A percentile compares a stretch with the other conserved stretches of the same genome.
These are phyloP conservation scores for Myrmecophaga tridactyla DNA, from an alignment of 2,113 vertebrate species.

Conservation along the genomic window DNA sequence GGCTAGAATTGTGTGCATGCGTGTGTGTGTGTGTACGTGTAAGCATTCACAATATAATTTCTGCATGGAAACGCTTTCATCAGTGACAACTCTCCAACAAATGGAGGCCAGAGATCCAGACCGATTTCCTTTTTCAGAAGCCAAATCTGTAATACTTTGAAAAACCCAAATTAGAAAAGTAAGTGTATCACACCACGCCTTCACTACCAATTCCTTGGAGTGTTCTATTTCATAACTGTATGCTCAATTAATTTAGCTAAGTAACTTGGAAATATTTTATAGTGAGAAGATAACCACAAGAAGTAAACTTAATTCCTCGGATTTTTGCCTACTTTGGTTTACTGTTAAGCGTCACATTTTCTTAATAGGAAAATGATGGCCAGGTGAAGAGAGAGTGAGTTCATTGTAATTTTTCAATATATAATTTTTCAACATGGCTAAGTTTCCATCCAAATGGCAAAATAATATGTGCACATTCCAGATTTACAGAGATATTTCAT, in stretches of 20 bases:
- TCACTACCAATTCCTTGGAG: slow-evolving; percentile 32
- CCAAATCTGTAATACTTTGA: background rate
- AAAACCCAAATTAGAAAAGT: slow-evolving; percentile 40
- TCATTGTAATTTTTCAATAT: slow-evolving; percentile 62
- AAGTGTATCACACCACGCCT: slow-evolving; percentile 29
- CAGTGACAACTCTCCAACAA: slow-evolving; percentile 32
- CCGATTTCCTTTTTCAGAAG: slow-evolving; percentile 35
- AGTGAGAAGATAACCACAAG: slow-evolving; percentile 45
- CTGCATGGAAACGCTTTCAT: slow-evolving; percentile 3
- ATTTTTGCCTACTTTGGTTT: slow-evolving; percentile 61
- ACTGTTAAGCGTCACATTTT: slow-evolving; percentile 59
- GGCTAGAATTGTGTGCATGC: background rate
- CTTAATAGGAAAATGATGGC: slow-evolving; percentile 58
- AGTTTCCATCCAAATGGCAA: slow-evolving; percentile 36
- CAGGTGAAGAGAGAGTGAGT: slow-evolving; percentile 54
- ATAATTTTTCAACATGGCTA: slow-evolving; percentile 28
- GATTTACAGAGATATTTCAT: slow-evolving; percentile 34
- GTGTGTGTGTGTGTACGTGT: background rate
- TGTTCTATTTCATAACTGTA: slow-evolving; percentile 31
- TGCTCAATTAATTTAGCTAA: slow-evolving; percentile 61
- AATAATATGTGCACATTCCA: slow-evolving; percentile 38
- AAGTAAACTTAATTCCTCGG: slow-evolving; percentile 69
- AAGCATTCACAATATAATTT: slow-evolving; percentile 14
- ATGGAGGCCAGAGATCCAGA: background rate
- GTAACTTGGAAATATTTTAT: slow-evolving; percentile 63